These are phyloP conservation scores for Colossoma macropomum DNA, from an alignment of 2,113 vertebrate species.

Conservation along the genomic window DNA sequence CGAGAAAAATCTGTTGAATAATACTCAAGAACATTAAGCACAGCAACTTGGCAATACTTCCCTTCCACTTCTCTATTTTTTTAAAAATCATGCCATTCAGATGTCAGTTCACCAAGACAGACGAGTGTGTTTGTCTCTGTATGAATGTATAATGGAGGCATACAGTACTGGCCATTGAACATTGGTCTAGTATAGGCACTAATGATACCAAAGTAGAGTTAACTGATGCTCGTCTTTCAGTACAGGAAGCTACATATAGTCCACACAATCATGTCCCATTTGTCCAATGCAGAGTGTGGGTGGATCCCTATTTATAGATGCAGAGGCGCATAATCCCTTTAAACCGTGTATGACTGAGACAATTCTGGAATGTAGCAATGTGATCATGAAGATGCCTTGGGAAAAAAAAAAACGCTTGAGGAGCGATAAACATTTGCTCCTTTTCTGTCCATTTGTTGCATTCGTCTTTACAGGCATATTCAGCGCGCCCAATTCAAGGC, in stretches of 20 bases:
- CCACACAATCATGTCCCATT: conserved; percentile 2
- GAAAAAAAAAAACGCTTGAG: not conserved
- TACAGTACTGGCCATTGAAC: conserved; percentile 34
- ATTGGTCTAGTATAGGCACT: conserved; percentile 42
- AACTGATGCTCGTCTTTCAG: conserved; percentile 24
- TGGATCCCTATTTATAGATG: conserved; percentile 1
- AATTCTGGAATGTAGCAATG: conserved; percentile 6
- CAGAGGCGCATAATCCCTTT: conserved; percentile 13
- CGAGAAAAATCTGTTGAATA: conserved; percentile 23
- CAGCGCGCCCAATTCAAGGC: not conserved
- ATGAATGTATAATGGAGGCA: conserved; percentile 1
- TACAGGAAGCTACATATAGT: conserved; percentile 41
- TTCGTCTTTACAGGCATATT: conserved; percentile 6
- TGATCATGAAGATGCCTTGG: not conserved
- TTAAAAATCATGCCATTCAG: conserved; percentile 30
- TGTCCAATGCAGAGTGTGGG: conserved; percentile 33
- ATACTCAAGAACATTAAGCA: conserved; percentile 25
- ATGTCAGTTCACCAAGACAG: conserved; percentile 19
- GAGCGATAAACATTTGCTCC: not conserved
- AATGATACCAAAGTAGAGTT: conserved; percentile 47
- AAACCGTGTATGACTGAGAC: conserved; percentile 7
- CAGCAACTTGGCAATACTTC: conserved; percentile 33
- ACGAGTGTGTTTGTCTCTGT: not conserved
- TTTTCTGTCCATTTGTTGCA: not conserved
- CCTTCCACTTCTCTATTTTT: conserved; percentile 8